Evolutionary conservation across 1,140 invertebrate genomes (phyloP).

Genomic region (Campodea augens): DNA sequence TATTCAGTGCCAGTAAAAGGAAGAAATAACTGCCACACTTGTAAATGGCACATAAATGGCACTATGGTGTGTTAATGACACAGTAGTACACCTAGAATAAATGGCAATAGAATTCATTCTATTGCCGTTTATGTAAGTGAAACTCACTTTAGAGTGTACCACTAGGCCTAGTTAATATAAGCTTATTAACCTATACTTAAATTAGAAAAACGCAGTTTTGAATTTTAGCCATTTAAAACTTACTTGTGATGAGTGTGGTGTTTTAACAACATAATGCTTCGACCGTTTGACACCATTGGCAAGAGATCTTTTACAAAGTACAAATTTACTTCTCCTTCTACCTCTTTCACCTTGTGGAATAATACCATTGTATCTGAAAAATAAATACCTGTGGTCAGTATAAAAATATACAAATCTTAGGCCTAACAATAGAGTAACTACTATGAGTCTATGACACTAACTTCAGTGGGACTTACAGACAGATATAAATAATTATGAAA

Average conservation of each 20-base stretch:
- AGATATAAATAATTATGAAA: too few species aligned
- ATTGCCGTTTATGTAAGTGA: too few species aligned
- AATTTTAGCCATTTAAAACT: slow-evolving; percentile 1
- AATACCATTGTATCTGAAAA: slow-evolving; percentile 81
- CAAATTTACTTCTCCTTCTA: slow-evolving; percentile 80
- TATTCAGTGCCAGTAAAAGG: too few species aligned
- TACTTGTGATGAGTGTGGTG: slow-evolving; percentile 49
- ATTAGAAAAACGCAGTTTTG: background rate
- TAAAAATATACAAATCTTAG: too few species aligned
- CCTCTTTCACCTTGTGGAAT: slow-evolving; percentile 81
- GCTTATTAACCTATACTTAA: background rate
- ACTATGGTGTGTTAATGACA: background rate
- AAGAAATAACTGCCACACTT: background rate
- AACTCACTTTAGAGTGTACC: too few species aligned
- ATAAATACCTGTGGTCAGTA: too few species aligned
- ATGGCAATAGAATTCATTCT: too few species aligned
- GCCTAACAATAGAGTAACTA: too few species aligned
- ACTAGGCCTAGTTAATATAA: background rate
- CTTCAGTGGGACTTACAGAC: too few species aligned
- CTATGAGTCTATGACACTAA: too few species aligned
- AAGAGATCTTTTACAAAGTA: slow-evolving; percentile 58
- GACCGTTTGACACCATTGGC: slow-evolving; percentile 87
- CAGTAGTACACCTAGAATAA: too few species aligned
- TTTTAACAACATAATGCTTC: slow-evolving; percentile 87
- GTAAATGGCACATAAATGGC: too few species aligned